Conservation (phyloP, 2,888 invertebrate genomes). For the Brenthis hecate region DNA sequence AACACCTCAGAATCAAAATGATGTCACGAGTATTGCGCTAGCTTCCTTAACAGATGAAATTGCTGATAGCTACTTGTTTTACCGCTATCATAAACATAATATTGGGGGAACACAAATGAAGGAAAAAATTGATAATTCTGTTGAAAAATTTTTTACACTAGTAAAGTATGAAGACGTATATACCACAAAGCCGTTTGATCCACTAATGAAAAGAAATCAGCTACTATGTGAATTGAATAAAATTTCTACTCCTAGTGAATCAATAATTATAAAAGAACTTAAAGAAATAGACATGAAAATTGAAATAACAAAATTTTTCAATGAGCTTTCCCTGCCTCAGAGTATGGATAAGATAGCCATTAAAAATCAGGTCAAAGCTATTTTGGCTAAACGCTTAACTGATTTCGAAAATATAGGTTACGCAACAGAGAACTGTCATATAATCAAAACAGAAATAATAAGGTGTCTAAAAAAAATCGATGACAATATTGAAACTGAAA, state of each 20-base stretch:
- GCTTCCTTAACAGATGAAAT: slow-evolving; percentile 47
- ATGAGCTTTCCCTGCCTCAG: slow-evolving; percentile 44
- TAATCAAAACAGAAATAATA: slow-evolving; percentile 53
- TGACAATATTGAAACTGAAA: slow-evolving; percentile 41
- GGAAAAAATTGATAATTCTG: slow-evolving; percentile 49
- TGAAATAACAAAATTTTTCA: slow-evolving; percentile 49
- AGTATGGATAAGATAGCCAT: slow-evolving; percentile 37
- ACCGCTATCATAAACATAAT: slow-evolving; percentile 49
- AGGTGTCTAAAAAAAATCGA: slow-evolving; percentile 51
- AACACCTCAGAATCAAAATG: slow-evolving; percentile 35
- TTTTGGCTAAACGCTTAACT: slow-evolving; percentile 53
- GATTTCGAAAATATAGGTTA: slow-evolving; percentile 55
- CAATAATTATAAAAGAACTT: slow-evolving; percentile 42
- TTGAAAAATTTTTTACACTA: slow-evolving; percentile 45
- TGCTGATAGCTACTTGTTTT: slow-evolving; percentile 56
- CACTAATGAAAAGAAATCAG: slow-evolving; percentile 52
- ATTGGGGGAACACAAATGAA: slow-evolving; percentile 50
- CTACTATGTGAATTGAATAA: slow-evolving; percentile 55
- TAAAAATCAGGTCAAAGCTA: slow-evolving; percentile 45
- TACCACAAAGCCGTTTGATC: slow-evolving; percentile 33
- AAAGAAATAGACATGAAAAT: slow-evolving; percentile 48
- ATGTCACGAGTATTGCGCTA: slow-evolving; percentile 10
- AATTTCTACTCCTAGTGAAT: slow-evolving; percentile 42
- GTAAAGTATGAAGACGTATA: slow-evolving; percentile 35
- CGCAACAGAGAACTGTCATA: slow-evolving; percentile 44